phyloP scores from a whole-genome alignment of 2,113 vertebrate species.

The Pteropus alecto region DNA sequence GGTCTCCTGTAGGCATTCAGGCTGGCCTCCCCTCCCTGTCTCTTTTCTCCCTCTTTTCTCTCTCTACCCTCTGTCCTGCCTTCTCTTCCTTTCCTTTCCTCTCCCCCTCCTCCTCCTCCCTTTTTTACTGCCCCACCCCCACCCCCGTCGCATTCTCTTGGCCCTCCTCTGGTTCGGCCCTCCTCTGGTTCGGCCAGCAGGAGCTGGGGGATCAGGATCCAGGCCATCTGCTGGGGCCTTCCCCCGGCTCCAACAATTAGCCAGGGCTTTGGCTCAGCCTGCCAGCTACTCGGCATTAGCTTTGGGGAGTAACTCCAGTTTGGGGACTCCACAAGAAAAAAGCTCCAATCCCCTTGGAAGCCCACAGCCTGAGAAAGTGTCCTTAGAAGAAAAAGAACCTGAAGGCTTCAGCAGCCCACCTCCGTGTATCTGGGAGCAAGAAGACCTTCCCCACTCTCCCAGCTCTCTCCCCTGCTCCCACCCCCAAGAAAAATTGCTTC shows the following conservation, averaged over 20 bases:
- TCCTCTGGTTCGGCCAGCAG: not conserved
- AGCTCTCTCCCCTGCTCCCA: not conserved
- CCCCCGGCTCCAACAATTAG: not conserved
- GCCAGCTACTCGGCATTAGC: not conserved
- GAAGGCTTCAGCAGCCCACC: not conserved
- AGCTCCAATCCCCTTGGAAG: not conserved
- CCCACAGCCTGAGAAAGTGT: not conserved
- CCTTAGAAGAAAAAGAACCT: not conserved
- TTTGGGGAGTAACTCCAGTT: not conserved
- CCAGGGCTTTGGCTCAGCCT: rapidly evolving
- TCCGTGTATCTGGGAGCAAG: not conserved
- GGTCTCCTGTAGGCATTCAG: rapidly evolving
- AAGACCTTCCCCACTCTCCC: not conserved
- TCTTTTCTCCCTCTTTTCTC: not conserved
- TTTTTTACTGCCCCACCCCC: no score
- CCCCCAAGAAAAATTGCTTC: not conserved
- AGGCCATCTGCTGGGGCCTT: not conserved
- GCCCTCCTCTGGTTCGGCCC: not conserved
- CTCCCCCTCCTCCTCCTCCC: no score
- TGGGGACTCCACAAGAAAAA: not conserved
- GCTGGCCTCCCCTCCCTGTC: not conserved
- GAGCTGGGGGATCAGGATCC: not conserved
- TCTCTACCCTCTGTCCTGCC: no score
- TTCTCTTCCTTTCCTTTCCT: not conserved
- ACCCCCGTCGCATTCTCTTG: rapidly evolving